Conservation (phyloP, 23 tunicate genomes). For the Corella eumyota region DNA sequence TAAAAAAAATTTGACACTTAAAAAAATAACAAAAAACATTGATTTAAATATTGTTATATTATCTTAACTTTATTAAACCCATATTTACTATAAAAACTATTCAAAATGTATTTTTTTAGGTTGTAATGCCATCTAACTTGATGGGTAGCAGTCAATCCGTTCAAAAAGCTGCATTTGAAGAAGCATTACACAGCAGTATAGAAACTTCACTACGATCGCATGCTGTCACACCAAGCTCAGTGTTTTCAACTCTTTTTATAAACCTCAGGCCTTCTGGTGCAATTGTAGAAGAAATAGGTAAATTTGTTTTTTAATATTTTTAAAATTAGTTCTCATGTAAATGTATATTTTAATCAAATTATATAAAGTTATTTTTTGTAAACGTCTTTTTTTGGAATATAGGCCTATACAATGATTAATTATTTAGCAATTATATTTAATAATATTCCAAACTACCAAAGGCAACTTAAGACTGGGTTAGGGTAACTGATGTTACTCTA, state of each 20-base stretch:
- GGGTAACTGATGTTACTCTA: too few species aligned
- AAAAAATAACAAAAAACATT: too few species aligned
- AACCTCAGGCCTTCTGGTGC: constrained; percentile 14
- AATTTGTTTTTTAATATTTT: background rate
- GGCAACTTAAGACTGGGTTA: background rate
- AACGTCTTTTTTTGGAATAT: too few species aligned
- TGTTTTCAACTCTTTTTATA: constrained; percentile 60
- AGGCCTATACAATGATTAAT: too few species aligned
- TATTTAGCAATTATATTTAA: too few species aligned
- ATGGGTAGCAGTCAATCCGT: constrained; percentile 71
- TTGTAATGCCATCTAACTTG: constrained; percentile 46
- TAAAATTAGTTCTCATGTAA: too few species aligned
- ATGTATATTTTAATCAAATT: too few species aligned
- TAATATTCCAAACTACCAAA: background rate
- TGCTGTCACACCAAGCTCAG: constrained; percentile 55
- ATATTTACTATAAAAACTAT: background rate
- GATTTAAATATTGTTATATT: background rate
- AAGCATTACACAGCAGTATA: constrained; percentile 75
- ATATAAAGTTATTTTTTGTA: too few species aligned
- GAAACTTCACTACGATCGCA: constrained; percentile 61
- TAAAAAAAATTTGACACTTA: too few species aligned
- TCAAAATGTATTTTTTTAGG: constrained; percentile 19
- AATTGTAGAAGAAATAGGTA: background rate
- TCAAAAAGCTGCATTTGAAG: constrained; percentile 76
- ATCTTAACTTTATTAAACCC: background rate